Evolutionary conservation across 2,113 vertebrate genomes (phyloP).

Genomic region (Perccottus glenii): DNA sequence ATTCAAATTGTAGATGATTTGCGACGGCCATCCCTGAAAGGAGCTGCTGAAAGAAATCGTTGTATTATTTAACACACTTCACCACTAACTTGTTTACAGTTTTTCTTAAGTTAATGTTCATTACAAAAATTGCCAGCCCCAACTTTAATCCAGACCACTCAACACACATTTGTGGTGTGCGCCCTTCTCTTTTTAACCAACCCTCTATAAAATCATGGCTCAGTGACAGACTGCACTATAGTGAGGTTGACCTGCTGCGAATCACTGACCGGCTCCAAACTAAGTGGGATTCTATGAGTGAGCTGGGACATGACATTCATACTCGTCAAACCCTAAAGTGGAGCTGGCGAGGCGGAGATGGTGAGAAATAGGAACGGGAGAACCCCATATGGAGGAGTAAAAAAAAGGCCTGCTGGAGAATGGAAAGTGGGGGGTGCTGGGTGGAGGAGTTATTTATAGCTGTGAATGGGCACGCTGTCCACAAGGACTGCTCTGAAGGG

Average conservation of each 20-base stretch:
- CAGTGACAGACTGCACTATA: no score
- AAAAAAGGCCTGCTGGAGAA: slow-evolving; percentile 58
- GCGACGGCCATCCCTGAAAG: no score
- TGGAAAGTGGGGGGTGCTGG: slow-evolving; percentile 26
- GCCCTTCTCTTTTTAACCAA: neutral
- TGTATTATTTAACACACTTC: no score
- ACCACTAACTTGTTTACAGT: no score
- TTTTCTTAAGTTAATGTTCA: no score
- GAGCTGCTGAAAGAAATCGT: no score
- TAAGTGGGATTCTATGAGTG: slow-evolving; percentile 21
- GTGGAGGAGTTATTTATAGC: slow-evolving; percentile 80
- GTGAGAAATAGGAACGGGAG: slow-evolving; percentile 34
- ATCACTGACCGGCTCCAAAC: neutral
- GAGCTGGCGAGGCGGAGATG: slow-evolving; percentile 29
- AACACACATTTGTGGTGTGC: neutral
- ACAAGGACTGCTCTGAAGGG: slow-evolving; percentile 80
- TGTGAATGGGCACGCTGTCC: slow-evolving; percentile 76
- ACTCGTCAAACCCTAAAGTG: slow-evolving; percentile 54
- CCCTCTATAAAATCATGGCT: neutral
- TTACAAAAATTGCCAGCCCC: no score
- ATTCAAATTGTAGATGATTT: no score
- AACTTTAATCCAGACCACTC: no score
- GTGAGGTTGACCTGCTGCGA: neutral
- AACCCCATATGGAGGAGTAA: slow-evolving; percentile 65
- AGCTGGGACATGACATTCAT: slow-evolving; percentile 37